Evolutionary conservation across 2,797 vertebrate genomes (phyloP).

Genomic region (Myotis pilosus): DNA sequence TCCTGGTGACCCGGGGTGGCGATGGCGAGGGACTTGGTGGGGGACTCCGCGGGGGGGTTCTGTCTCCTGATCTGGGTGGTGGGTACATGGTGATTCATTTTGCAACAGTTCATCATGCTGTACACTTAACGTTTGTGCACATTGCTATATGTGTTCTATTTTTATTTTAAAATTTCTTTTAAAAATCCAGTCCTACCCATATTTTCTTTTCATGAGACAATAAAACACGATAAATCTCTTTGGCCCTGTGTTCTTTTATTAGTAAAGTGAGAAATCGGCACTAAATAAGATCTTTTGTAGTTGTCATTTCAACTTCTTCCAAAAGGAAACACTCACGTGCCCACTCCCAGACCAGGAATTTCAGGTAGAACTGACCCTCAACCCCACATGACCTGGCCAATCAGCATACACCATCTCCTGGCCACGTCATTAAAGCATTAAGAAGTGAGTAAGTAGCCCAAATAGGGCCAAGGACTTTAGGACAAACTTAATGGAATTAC

Average conservation of each 20-base stretch:
- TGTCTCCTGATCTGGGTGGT: background rate
- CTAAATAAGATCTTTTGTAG: background rate
- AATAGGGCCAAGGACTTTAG: background rate
- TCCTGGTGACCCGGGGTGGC: too few relatives aligned
- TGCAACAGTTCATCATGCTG: too few relatives aligned
- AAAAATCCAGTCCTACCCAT: background rate
- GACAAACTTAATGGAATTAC: background rate
- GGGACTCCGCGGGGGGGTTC: background rate
- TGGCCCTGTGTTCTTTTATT: background rate
- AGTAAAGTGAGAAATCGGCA: background rate
- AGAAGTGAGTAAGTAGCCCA: background rate
- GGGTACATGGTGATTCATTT: background rate
- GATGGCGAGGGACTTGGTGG: background rate
- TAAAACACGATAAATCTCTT: background rate
- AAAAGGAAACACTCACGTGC: background rate
- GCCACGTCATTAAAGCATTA: background rate
- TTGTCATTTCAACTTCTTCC: background rate
- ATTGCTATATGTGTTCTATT: background rate
- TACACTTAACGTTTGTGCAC: background rate
- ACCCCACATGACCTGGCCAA: background rate
- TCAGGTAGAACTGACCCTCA: background rate
- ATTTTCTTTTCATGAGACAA: background rate
- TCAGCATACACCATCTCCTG: background rate
- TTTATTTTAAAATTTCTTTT: background rate
- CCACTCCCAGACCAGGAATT: background rate